Evolutionary conservation across 2,888 invertebrate genomes (phyloP), one percentile per base, ranked within the genome.

Genomic region (Lasioglossum malachurum): DNA sequence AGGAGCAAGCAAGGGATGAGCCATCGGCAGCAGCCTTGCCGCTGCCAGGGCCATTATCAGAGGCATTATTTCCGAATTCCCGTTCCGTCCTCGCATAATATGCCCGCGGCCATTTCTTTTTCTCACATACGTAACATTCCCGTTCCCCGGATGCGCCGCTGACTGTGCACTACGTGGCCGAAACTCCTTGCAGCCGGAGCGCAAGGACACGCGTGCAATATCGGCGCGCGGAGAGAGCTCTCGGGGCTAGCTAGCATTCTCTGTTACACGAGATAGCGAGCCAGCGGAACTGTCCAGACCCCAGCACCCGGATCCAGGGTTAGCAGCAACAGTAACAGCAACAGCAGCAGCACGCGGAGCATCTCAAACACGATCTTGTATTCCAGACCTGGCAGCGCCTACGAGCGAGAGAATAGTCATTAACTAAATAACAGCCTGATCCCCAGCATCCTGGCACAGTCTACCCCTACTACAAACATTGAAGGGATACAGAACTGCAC

Each of bases 361-460:
- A 95, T 95, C 95, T 95, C 93, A 94, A 94, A 95, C 95, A 94
- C 94, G 95, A 95, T 95, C 95, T 95, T 94, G 94, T 95, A 95
- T 94, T 95, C 95, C 93, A 92, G 91, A 91, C 90, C 92, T 92
- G 92, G 91, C 92, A 92, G 90, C 90, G 92, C 92, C 92, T 92
- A 92, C 91, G 90, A 91, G 92, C 94, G 94, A 94, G 94, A 95
- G 94, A 95, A 94, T 94, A 95, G 95, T 95, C 95, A 95, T 95
- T 95, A 95, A 95, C 95, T 94, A 95, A 95, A 95, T 95, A 95
- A 95, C 94, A 93, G 93, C 93, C 92, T 89, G 93, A 93, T 93
- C 92, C 87, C 88, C 90, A 87, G 89, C 89, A 90, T 89, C 85
- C 90, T 88, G 87, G 82, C 88, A 85, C 89, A 77, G 86, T 83